A percentile compares a stretch with the other conserved stretches of the same genome.
Conservation (phyloP, 2,113 vertebrate genomes). For the Boulengeromyrus knoepffleri region DNA sequence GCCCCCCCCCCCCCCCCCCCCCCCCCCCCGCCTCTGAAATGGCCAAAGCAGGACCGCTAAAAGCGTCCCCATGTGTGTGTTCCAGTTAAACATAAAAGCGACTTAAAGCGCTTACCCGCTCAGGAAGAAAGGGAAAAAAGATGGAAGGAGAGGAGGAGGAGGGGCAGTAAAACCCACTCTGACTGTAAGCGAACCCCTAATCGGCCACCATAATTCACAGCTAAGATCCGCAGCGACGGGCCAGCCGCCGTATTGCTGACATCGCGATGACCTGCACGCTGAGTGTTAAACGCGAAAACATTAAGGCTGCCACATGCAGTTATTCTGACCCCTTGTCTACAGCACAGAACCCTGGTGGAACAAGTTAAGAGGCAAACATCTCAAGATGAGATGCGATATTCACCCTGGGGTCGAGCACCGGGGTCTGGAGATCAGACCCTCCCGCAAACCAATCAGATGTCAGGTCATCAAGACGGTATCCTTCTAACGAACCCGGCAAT, state of each 20-base stretch:
- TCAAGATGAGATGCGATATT: not conserved
- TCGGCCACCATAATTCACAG: not conserved
- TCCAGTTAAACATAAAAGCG: not conserved
- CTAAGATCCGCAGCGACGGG: not conserved
- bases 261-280: not conserved
- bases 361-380: not conserved
- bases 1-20: conserved; percentile 10
- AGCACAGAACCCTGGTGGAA: not conserved
- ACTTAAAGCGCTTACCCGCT: not conserved
- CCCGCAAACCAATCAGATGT: not conserved
- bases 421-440: not conserved
- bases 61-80: not conserved
- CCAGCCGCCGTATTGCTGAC: not conserved
- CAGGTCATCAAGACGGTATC: not conserved
- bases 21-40: conserved; percentile 13
- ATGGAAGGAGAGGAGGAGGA: not conserved
- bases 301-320: not conserved
- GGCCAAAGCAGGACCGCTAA: not conserved
- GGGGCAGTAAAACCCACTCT: not conserved
- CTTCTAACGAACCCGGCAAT: not conserved
- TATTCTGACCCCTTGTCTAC: not conserved
- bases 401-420: not conserved
- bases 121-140: not conserved
- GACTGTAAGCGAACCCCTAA: not conserved
- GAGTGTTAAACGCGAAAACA: not conserved